Conservation (phyloP, 2,888 invertebrate species). For the Aporophyla nigra region DNA sequence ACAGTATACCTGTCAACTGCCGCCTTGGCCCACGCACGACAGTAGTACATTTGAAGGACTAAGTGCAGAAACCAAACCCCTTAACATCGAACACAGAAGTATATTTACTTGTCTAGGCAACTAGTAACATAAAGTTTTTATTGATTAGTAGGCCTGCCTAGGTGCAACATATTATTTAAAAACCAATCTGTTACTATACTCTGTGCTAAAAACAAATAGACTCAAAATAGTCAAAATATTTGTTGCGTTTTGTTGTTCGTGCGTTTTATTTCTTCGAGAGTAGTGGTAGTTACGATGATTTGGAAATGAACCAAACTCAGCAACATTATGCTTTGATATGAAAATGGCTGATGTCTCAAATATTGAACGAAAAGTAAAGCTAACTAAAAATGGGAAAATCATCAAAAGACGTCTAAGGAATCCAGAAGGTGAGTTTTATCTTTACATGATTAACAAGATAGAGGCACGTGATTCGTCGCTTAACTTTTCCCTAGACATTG, state of each 20-base stretch:
- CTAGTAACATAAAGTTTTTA: no score
- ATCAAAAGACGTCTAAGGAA: conserved; percentile 88
- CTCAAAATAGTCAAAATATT: neutral
- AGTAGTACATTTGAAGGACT: no score
- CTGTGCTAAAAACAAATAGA: neutral
- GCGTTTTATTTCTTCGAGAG: conserved; percentile 51
- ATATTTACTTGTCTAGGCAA: no score
- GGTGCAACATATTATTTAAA: no score
- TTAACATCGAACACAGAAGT: no score
- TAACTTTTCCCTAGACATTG: conserved; percentile 39
- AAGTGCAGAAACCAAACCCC: no score
- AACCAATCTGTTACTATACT: no score
- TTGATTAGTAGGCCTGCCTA: no score
- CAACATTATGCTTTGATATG: conserved; percentile 80
- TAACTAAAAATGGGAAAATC: conserved; percentile 88
- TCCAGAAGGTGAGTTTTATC: conserved; percentile 85
- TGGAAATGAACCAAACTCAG: conserved; percentile 63
- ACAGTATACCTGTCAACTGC: no score
- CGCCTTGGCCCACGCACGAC: no score
- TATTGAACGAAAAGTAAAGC: conserved; percentile 87
- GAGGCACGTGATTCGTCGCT: conserved; percentile 26
- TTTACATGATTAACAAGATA: conserved; percentile 48
- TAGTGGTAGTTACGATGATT: conserved; percentile 71
- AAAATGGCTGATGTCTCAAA: conserved; percentile 91
- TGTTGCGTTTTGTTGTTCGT: conserved; percentile 37